Evolutionary conservation across 1,140 invertebrate species (phyloP).

Genomic region (Agrilus planipennis): DNA sequence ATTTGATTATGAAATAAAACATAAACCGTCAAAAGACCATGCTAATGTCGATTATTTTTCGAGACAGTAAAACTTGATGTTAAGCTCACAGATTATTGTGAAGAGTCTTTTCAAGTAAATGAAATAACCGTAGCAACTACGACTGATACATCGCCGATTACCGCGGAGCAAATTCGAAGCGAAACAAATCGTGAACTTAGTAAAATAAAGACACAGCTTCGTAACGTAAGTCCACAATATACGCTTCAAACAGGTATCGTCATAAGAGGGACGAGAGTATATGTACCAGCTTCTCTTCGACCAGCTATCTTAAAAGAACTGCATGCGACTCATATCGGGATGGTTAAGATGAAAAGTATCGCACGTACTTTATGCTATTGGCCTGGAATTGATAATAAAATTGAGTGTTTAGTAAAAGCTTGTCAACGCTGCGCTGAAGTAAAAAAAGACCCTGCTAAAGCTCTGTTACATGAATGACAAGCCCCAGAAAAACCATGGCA

Average conservation of each 20-base stretch:
- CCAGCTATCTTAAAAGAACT: constrained; percentile 8
- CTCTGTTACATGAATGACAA: constrained; percentile 15
- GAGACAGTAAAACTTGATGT: too few relatives aligned
- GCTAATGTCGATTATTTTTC: too few relatives aligned
- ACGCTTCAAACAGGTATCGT: background rate
- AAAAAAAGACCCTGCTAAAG: constrained; percentile 15
- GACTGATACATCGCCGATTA: too few relatives aligned
- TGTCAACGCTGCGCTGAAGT: constrained; percentile 17
- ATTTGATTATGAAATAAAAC: too few relatives aligned
- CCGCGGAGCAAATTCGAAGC: too few relatives aligned
- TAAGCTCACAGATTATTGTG: too few relatives aligned
- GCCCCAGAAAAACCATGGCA: constrained; percentile 18
- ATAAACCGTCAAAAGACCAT: too few relatives aligned
- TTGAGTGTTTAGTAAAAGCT: constrained; percentile 17
- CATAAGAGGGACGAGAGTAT: constrained; percentile 7
- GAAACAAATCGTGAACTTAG: too few relatives aligned
- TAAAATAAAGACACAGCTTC: too few relatives aligned
- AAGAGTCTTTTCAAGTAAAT: too few relatives aligned
- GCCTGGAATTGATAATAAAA: constrained; percentile 19
- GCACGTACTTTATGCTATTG: constrained; percentile 15
- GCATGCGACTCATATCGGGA: constrained; percentile 18
- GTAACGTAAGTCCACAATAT: too few relatives aligned
- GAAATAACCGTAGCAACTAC: too few relatives aligned
- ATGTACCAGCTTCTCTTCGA: constrained; percentile 10
- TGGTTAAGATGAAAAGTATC: constrained; percentile 23